A percentile compares a stretch with the other conserved stretches of the same genome.
phyloP scores from a whole-genome alignment of 2,113 vertebrate species.

The Glaucidium brasilianum region DNA sequence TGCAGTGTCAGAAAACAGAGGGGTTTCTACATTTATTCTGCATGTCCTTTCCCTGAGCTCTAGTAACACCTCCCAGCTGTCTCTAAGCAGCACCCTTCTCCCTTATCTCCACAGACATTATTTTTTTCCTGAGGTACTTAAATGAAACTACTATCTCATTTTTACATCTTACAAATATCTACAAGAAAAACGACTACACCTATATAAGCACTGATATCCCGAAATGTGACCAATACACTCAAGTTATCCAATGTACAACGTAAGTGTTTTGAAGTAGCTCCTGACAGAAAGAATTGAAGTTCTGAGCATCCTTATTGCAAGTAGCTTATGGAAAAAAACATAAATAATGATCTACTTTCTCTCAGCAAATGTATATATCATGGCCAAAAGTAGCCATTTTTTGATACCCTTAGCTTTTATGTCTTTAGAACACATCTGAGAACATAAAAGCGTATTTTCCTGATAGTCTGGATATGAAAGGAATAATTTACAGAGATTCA shows the following conservation, averaged over 20 bases:
- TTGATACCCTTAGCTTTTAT: not conserved
- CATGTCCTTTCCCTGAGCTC: not conserved
- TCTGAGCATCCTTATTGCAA: not conserved
- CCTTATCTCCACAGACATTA: not conserved
- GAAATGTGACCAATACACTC: not conserved
- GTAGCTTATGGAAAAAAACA: not conserved
- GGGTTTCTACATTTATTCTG: not conserved
- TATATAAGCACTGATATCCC: not conserved
- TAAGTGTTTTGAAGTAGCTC: not conserved
- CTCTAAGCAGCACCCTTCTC: not conserved
- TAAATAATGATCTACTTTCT: not conserved
- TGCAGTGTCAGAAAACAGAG: not conserved
- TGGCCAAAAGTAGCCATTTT: not conserved
- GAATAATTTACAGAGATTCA: not conserved
- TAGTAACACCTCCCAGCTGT: not conserved
- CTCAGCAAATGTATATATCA: not conserved
- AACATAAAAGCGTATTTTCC: not conserved
- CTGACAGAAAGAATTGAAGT: not conserved
- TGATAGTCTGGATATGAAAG: not conserved
- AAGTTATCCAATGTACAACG: rapidly evolving
- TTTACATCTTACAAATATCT: not conserved
- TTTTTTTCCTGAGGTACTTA: not conserved
- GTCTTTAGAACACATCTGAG: not conserved
- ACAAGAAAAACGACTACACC: not conserved
- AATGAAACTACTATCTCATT: not conserved